phyloP scores from a whole-genome alignment of 2,797 vertebrate species.

The Rhadinocentrus ornatus region DNA sequence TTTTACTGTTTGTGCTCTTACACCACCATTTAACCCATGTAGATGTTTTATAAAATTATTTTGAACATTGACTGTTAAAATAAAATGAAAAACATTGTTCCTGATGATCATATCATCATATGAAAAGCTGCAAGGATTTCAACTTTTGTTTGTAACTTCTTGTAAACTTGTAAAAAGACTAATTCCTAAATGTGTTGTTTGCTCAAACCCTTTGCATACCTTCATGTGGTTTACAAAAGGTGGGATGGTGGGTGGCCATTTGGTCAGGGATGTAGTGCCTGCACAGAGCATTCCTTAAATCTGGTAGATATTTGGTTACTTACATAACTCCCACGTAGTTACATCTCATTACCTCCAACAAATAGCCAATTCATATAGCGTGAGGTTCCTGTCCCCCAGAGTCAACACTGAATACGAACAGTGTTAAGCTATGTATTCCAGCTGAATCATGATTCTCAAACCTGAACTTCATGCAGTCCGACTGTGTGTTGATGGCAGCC shows the following conservation, averaged over 20 bases:
- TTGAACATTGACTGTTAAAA: slow-evolving; percentile 2
- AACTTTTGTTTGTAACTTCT: background rate
- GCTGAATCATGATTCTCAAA: slow-evolving; percentile 76
- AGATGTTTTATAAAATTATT: background rate
- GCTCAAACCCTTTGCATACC: slow-evolving; percentile 39
- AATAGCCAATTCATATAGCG: slow-evolving; percentile 73
- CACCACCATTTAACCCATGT: too few species aligned
- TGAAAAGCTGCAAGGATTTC: background rate
- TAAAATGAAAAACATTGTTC: background rate
- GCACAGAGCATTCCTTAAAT: slow-evolving; percentile 75
- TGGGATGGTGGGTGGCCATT: slow-evolving; percentile 77
- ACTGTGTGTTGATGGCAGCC: slow-evolving; percentile 46
- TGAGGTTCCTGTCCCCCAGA: slow-evolving; percentile 71
- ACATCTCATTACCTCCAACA: slow-evolving; percentile 81
- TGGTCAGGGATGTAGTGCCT: slow-evolving; percentile 62
- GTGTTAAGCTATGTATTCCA: slow-evolving; percentile 73
- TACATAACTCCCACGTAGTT: slow-evolving; percentile 82
- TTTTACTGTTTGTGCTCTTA: background rate
- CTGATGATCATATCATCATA: background rate
- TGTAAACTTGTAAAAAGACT: slow-evolving; percentile 38
- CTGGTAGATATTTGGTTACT: slow-evolving; percentile 77
- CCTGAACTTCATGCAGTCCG: slow-evolving; percentile 56
- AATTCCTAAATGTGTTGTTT: slow-evolving; percentile 50
- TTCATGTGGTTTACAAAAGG: slow-evolving; percentile 81
- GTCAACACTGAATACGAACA: slow-evolving; percentile 73